Evolutionary conservation across 2,113 vertebrate genomes (phyloP).

Genomic region (Corapipo altera): DNA sequence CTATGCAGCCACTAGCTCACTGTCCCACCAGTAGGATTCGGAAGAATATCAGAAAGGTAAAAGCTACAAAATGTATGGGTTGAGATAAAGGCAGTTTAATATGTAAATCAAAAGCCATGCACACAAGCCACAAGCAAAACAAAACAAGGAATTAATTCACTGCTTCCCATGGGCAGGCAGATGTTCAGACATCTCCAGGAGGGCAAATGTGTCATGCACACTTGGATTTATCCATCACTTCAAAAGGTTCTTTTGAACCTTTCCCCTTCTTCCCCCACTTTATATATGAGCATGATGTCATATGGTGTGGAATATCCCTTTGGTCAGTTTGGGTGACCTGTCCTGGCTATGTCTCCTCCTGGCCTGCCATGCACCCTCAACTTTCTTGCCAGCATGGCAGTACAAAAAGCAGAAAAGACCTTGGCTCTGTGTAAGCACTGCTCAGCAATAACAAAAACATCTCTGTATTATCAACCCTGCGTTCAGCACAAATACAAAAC

Average conservation of each 20-base stretch:
- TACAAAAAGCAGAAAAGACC: background rate
- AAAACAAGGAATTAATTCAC: background rate
- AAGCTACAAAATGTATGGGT: background rate
- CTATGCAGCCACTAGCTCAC: accelerated
- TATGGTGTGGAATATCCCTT: background rate
- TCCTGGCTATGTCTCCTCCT: background rate
- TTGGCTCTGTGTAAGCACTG: background rate
- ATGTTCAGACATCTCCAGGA: background rate
- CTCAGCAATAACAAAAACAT: background rate
- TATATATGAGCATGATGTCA: background rate
- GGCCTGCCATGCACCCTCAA: background rate
- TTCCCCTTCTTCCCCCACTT: background rate
- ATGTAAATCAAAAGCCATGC: background rate
- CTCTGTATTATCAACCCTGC: background rate
- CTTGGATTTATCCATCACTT: background rate
- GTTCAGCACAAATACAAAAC: background rate
- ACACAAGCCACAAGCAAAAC: background rate
- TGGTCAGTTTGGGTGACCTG: background rate
- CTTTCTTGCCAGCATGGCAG: background rate
- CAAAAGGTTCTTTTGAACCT: background rate
- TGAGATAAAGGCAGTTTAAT: background rate
- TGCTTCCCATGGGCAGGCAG: background rate
- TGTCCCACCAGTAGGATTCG: background rate
- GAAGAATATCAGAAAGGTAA: background rate
- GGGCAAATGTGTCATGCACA: background rate